phyloP scores from a whole-genome alignment of 2,113 vertebrate species.

The Epinephelus moara region DNA sequence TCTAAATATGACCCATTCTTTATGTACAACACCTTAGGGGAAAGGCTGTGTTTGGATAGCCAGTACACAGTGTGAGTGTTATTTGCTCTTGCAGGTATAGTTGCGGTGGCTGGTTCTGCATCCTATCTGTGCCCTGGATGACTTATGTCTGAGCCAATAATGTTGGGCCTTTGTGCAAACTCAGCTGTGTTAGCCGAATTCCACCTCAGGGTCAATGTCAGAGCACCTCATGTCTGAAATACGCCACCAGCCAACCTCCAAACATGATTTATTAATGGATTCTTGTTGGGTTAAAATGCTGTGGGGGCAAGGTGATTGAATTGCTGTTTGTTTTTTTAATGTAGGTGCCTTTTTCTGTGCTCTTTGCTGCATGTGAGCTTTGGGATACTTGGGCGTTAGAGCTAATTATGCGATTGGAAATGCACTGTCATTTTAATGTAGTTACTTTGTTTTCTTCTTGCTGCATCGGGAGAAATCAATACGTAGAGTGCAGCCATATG shows the following conservation, averaged over 20 bases:
- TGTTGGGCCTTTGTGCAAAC: slow-evolving; percentile 81
- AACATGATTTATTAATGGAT: slow-evolving; percentile 74
- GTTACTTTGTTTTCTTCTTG: slow-evolving; percentile 71
- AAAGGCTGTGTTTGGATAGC: slow-evolving; percentile 79
- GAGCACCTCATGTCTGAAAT: slow-evolving; percentile 73
- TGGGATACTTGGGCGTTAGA: slow-evolving; percentile 10
- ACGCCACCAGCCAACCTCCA: slow-evolving; percentile 54
- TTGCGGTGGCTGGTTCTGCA: slow-evolving; percentile 62
- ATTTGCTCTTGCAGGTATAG: slow-evolving; percentile 81
- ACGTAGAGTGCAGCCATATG: slow-evolving; percentile 53
- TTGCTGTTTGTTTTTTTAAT: slow-evolving; percentile 35
- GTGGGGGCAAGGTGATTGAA: slow-evolving; percentile 39
- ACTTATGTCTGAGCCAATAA: slow-evolving; percentile 79
- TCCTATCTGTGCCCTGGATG: slow-evolving; percentile 73
- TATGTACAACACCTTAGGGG: slow-evolving; percentile 75
- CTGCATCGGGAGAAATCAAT: slow-evolving; percentile 69
- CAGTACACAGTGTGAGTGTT: slow-evolving; percentile 60
- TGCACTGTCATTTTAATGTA: slow-evolving; percentile 70
- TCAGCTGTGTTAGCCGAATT: slow-evolving; percentile 81
- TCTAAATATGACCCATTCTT: slow-evolving; percentile 81
- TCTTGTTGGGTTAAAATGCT: slow-evolving; percentile 56
- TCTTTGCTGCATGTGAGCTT: slow-evolving; percentile 11
- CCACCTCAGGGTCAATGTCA: slow-evolving; percentile 79
- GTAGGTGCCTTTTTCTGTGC: slow-evolving; percentile 20
- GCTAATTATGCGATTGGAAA: slow-evolving; percentile 57